Evolutionary conservation across 2,113 vertebrate genomes (phyloP).

Genomic region (Motacilla alba): DNA sequence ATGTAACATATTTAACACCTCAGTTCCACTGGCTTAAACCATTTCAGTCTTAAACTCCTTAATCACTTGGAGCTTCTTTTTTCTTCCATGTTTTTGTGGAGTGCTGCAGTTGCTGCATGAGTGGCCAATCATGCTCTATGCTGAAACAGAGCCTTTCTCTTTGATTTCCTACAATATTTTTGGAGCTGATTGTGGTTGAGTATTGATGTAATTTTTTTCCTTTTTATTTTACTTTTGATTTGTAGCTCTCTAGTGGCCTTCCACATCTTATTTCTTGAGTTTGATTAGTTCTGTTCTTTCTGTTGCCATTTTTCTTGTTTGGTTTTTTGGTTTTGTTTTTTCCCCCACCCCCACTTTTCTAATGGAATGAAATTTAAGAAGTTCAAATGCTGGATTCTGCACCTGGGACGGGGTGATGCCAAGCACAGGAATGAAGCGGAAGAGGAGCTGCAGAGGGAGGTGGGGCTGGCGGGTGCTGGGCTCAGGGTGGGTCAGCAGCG

Average conservation of each 20-base stretch:
- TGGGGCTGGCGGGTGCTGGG: too few relatives aligned
- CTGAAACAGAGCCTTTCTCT: not conserved
- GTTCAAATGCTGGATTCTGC: too few relatives aligned
- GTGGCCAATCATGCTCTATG: not conserved
- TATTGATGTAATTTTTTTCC: not conserved
- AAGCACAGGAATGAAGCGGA: too few relatives aligned
- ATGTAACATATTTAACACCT: not conserved
- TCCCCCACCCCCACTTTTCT: not conserved
- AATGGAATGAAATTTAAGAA: too few relatives aligned
- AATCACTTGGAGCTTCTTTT: not conserved
- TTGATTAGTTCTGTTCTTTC: not conserved
- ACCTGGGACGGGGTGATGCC: too few relatives aligned
- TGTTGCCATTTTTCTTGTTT: not conserved
- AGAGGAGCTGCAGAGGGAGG: too few relatives aligned
- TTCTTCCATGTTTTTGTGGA: not conserved
- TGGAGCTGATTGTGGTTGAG: not conserved
- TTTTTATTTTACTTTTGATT: not conserved
- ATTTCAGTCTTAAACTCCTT: not conserved
- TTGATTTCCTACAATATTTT: not conserved
- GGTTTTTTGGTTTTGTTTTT: accelerated
- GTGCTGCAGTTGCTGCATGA: not conserved
- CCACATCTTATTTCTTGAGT: not conserved
- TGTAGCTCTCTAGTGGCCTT: not conserved
- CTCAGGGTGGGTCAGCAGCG: too few relatives aligned
- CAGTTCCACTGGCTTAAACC: not conserved